These are phyloP conservation scores for Drymonia ruficornis DNA, from an alignment of 2,888 invertebrate species.

Conservation along the genomic window DNA sequence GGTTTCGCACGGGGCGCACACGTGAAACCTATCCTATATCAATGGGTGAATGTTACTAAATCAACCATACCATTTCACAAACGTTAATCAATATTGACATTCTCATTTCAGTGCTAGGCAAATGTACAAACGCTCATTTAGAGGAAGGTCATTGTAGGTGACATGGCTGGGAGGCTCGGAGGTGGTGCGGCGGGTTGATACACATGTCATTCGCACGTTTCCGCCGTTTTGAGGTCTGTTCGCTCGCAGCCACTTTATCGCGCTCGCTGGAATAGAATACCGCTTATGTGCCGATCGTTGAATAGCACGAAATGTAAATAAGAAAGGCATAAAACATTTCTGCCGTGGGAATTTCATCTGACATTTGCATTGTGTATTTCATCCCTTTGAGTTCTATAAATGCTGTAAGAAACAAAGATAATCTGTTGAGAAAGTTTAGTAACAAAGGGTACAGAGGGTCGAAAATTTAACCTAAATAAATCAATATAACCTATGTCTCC, in stretches of 20 bases:
- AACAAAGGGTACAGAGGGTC: too few relatives aligned
- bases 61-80: neutral
- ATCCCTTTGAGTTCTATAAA: neutral
- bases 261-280: conserved; percentile 19
- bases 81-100: conserved; percentile 14
- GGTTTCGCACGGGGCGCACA: too few relatives aligned
- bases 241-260: conserved; percentile 36
- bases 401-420: neutral
- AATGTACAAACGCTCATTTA: conserved; percentile 10
- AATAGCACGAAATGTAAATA: conserved; percentile 1
- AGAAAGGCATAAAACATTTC: conserved; percentile 3
- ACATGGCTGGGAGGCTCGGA: conserved; percentile 13
- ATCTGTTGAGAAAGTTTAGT: too few relatives aligned
- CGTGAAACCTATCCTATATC: too few relatives aligned
- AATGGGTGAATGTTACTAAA: too few relatives aligned
- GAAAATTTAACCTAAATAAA: too few relatives aligned
- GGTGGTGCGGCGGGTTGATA: conserved; percentile 44
- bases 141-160: conserved; percentile 6
- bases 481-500: too few relatives aligned
- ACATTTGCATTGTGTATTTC: conserved; percentile 1
- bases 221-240: conserved; percentile 44
- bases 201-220: conserved; percentile 58
- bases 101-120: conserved; percentile 7
- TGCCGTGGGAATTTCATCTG: neutral
- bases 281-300: conserved; percentile 14